phyloP scores from a whole-genome alignment of 2,888 invertebrate genomes.

The Mesorhabditis belari region DNA sequence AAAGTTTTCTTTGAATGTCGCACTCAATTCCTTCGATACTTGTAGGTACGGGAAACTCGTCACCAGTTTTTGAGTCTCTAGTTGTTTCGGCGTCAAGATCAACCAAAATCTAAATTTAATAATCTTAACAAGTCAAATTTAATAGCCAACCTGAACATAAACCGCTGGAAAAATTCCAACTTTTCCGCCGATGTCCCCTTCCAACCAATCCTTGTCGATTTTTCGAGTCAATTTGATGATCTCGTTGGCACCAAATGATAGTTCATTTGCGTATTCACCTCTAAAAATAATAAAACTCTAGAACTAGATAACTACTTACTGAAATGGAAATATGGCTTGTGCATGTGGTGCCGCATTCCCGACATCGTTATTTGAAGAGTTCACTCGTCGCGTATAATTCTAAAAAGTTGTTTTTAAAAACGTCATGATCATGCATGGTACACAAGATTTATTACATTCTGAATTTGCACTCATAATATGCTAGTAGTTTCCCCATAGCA shows the following conservation, averaged over 20 bases:
- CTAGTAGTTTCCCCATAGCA: too few species aligned
- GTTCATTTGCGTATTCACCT: slow-evolving; percentile 36
- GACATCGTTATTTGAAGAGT: slow-evolving; percentile 9
- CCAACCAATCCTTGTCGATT: slow-evolving; percentile 38
- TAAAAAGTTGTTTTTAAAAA: too few species aligned
- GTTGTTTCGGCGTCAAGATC: slow-evolving; percentile 12
- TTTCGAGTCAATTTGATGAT: slow-evolving; percentile 25
- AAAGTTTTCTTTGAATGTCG: not conserved
- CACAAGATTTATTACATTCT: too few species aligned
- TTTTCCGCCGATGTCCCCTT: slow-evolving; percentile 16
- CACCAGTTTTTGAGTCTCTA: not conserved
- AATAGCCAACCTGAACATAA: slow-evolving; percentile 16
- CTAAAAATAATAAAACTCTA: slow-evolving; percentile 22
- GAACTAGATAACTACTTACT: slow-evolving; percentile 10
- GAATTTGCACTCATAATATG: too few species aligned
- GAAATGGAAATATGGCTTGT: slow-evolving; percentile 21
- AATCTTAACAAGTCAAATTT: not conserved
- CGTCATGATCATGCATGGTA: too few species aligned
- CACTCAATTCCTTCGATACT: slow-evolving; percentile 1
- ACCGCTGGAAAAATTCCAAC: slow-evolving; percentile 26
- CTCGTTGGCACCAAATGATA: slow-evolving; percentile 37
- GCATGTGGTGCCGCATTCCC: slow-evolving; percentile 27
- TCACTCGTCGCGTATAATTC: not conserved
- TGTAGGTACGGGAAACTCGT: slow-evolving; percentile 5
- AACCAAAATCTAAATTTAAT: slow-evolving; percentile 20